These are phyloP conservation scores for Otocyon megalotis DNA, from an alignment of 2,113 vertebrate species.

Conservation along the genomic window DNA sequence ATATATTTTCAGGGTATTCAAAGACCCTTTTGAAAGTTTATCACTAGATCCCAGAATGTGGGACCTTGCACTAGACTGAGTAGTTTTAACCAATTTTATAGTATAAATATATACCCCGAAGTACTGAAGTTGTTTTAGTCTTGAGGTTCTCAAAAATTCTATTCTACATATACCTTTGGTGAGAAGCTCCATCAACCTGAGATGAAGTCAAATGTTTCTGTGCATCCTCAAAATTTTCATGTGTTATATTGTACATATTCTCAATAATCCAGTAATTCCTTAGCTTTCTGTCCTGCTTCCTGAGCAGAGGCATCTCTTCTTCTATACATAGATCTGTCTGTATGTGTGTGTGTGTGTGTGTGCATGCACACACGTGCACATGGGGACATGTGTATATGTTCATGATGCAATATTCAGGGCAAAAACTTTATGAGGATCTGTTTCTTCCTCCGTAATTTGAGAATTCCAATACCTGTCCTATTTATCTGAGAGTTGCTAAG, in stretches of 20 bases:
- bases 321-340: background rate
- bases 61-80: background rate
- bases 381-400: background rate
- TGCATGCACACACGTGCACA: accelerated
- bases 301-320: background rate
- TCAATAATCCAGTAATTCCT: background rate
- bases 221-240: background rate
- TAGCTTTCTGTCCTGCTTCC: background rate
- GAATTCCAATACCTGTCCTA: background rate
- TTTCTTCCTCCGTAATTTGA: background rate
- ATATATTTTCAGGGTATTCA: background rate
- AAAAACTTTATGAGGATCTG: background rate
- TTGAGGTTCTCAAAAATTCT: background rate
- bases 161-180: background rate
- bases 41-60: background rate
- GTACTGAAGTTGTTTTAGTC: background rate
- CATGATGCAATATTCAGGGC: background rate
- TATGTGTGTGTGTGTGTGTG: background rate
- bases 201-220: background rate
- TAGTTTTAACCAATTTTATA: background rate
- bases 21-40: background rate
- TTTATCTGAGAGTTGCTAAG: background rate
- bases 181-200: background rate
- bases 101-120: background rate
- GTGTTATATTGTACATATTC: background rate